Percentiles rank a stretch among this genome's conserved stretches.
phyloP scores from a whole-genome alignment of 2,888 invertebrate genomes.

The Gibbula magus region DNA sequence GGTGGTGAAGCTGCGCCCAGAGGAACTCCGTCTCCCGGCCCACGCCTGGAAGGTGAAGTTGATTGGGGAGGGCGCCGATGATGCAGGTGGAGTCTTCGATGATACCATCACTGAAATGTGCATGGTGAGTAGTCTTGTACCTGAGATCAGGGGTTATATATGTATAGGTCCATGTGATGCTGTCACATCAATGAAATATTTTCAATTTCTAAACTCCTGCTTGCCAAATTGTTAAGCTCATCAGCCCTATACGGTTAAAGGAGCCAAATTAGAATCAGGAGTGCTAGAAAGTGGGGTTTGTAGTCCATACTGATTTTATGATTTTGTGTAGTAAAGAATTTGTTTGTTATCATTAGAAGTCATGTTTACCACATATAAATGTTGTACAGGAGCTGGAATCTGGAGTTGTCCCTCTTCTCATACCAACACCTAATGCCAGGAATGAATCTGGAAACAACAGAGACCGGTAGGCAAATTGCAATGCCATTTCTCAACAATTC shows the following conservation, averaged over 20 bases:
- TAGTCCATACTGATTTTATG: too few relatives aligned
- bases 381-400: conserved; percentile 78
- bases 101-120: conserved; percentile 84
- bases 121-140: conserved; percentile 62
- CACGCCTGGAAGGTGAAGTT: conserved; percentile 83
- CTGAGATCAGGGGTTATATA: background rate
- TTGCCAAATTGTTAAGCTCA: too few relatives aligned
- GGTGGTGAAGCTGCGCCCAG: conserved; percentile 79
- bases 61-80: conserved; percentile 82
- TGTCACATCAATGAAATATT: too few relatives aligned
- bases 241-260: too few relatives aligned
- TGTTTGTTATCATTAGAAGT: too few relatives aligned
- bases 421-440: conserved; percentile 81
- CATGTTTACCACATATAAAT: too few relatives aligned
- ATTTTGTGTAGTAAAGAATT: too few relatives aligned
- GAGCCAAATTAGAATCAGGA: too few relatives aligned
- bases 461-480: conserved; percentile 76
- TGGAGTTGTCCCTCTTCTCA: conserved; percentile 79
- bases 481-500: too few relatives aligned
- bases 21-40: conserved; percentile 80
- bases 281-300: too few relatives aligned
- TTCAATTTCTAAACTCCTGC: too few relatives aligned
- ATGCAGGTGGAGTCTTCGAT: conserved; percentile 83
- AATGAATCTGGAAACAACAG: conserved; percentile 81
- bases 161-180: too few relatives aligned